Evolutionary conservation across 2,113 vertebrate genomes (phyloP).

Genomic region (Gallinago undulata): DNA sequence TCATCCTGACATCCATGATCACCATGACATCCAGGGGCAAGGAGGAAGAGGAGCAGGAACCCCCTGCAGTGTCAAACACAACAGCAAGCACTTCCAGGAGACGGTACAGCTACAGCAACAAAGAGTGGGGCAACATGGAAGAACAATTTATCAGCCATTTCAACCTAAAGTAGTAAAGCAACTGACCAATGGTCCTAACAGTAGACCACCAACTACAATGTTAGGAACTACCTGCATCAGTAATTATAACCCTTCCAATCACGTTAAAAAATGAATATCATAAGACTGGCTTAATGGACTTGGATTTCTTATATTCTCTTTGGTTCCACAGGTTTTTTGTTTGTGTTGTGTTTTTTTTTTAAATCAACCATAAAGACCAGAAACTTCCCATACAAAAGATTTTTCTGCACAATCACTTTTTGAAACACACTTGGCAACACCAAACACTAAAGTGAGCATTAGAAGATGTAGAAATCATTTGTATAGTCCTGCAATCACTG

Average conservation of each 20-base stretch:
- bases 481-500: not conserved
- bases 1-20: not conserved
- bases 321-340: not conserved
- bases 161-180: not conserved
- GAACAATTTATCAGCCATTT: not conserved
- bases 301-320: not conserved
- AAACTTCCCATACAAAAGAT: not conserved
- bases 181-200: rapidly evolving
- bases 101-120: not conserved
- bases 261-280: rapidly evolving
- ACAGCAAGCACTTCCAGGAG: not conserved
- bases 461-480: not conserved
- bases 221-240: not conserved
- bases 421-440: not conserved
- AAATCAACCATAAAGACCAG: not conserved
- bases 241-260: not conserved
- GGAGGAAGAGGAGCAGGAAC: not conserved
- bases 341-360: not conserved
- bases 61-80: not conserved
- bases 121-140: not conserved
- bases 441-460: not conserved
- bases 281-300: not conserved
- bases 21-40: not conserved
- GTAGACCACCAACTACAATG: not conserved
- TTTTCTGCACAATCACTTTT: not conserved